Conservation (phyloP, 92 coral and sea anemone species). For the Muricea muricata region DNA sequence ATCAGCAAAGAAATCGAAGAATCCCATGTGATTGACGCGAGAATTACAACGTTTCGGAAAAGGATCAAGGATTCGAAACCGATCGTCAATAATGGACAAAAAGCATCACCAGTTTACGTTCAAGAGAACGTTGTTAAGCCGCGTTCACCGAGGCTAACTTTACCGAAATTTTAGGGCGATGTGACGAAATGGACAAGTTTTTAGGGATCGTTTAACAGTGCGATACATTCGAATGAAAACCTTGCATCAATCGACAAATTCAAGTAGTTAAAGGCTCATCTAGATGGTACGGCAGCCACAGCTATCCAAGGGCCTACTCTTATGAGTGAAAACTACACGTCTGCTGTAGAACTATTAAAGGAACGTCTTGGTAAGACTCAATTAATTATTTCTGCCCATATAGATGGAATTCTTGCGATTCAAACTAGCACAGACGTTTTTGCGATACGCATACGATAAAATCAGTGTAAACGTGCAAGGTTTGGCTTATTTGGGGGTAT, state of each 20-base stretch:
- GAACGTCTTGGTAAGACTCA: background rate
- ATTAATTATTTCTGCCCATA: background rate
- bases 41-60: background rate
- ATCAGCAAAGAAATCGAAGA: background rate
- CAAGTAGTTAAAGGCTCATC: background rate
- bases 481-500: background rate
- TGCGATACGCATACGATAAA: background rate
- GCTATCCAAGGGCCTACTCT: background rate
- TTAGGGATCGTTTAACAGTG: background rate
- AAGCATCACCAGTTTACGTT: background rate
- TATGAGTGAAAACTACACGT: background rate
- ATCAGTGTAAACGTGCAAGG: background rate
- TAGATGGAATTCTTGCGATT: background rate
- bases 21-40: background rate
- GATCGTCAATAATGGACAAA: background rate
- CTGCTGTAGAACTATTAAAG: too few species aligned
- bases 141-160: background rate
- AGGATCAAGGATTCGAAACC: too few species aligned
- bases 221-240: background rate
- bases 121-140: background rate
- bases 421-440: background rate
- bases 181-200: too few species aligned
- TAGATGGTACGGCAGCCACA: background rate
- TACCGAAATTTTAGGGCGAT: background rate
- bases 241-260: background rate